These are phyloP conservation scores for Rhamphomyia laevipes DNA, from an alignment of 2,888 invertebrate species.

Conservation along the genomic window DNA sequence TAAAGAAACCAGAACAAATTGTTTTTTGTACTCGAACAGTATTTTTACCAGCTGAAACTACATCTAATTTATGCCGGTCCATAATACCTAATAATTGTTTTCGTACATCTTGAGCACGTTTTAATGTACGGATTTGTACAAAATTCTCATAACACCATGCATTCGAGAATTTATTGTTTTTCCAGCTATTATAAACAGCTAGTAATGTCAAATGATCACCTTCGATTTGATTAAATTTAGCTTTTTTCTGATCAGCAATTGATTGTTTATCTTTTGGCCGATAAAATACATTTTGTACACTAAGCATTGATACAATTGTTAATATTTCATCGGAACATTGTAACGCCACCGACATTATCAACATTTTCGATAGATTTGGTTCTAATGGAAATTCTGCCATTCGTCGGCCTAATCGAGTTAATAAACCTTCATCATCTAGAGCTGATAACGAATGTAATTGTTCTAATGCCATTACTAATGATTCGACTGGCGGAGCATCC, in stretches of 20 bases:
- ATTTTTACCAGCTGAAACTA: slow-evolving; percentile 92
- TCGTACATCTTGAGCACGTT: slow-evolving; percentile 93
- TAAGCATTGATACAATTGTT: slow-evolving; percentile 97
- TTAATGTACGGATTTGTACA: slow-evolving; percentile 91
- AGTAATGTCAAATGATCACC: slow-evolving; percentile 95
- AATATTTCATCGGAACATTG: slow-evolving; percentile 97
- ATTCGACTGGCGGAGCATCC: slow-evolving; percentile 98
- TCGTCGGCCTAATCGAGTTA: slow-evolving; percentile 68
- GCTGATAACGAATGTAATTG: slow-evolving; percentile 94
- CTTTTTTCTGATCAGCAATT: slow-evolving; percentile 96
- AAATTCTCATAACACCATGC: slow-evolving; percentile 99
- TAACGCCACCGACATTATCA: slow-evolving; percentile 97
- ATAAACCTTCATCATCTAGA: slow-evolving; percentile 84
- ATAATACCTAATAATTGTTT: slow-evolving; percentile 96
- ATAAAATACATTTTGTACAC: slow-evolving; percentile 97
- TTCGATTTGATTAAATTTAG: slow-evolving; percentile 97
- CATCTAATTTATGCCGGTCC: slow-evolving; percentile 94
- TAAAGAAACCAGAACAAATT: slow-evolving; percentile 95
- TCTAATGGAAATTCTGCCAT: slow-evolving; percentile 99
- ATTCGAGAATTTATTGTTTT: slow-evolving; percentile 96
- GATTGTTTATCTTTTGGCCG: slow-evolving; percentile 92
- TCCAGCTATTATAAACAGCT: slow-evolving; percentile 99
- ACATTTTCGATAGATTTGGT: slow-evolving; percentile 94
- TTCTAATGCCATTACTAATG: slow-evolving; percentile 93
- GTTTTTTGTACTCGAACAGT: slow-evolving; percentile 95